Percentiles rank a stretch among this genome's conserved stretches.
phyloP scores from a whole-genome alignment of 2,888 invertebrate species.

The Alitta virens region DNA sequence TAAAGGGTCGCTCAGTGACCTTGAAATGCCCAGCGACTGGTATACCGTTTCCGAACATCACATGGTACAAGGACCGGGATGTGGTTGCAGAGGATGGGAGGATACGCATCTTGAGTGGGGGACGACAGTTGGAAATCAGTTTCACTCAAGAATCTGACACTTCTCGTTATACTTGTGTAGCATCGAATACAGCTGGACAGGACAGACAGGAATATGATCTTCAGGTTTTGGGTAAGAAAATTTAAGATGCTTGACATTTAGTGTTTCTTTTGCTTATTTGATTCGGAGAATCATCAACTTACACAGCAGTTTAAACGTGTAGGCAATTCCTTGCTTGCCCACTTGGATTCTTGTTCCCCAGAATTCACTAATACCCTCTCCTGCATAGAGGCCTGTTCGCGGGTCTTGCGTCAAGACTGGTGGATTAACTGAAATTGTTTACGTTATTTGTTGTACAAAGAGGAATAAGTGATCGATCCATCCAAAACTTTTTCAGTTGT shows the following conservation, averaged over 20 bases:
- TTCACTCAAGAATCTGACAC: slow-evolving; percentile 37
- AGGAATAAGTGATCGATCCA: too few relatives aligned
- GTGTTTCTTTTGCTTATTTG: too few relatives aligned
- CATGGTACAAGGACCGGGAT: slow-evolving; percentile 48
- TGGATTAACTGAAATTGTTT: too few relatives aligned
- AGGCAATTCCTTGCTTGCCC: too few relatives aligned
- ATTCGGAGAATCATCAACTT: too few relatives aligned
- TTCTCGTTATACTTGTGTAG: slow-evolving; percentile 56
- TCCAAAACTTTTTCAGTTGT: too few relatives aligned
- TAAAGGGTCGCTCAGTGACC: slow-evolving; percentile 45
- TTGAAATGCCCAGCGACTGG: slow-evolving; percentile 57
- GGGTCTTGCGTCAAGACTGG: too few relatives aligned
- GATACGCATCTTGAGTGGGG: slow-evolving; percentile 29
- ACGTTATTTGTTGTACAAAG: too few relatives aligned
- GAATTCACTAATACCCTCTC: background rate
- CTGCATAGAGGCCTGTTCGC: too few relatives aligned
- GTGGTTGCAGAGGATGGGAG: slow-evolving; percentile 13
- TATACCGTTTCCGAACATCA: slow-evolving; percentile 54
- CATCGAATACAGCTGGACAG: slow-evolving; percentile 58
- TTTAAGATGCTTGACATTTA: too few relatives aligned
- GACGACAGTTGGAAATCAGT: slow-evolving; percentile 41
- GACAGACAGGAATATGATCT: slow-evolving; percentile 46
- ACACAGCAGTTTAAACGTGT: too few relatives aligned
- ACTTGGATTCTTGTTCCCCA: background rate
- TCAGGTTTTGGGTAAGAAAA: slow-evolving; percentile 45